These are phyloP conservation scores for Anastrepha obliqua DNA, from an alignment of 1,140 invertebrate genomes.

Conservation along the genomic window DNA sequence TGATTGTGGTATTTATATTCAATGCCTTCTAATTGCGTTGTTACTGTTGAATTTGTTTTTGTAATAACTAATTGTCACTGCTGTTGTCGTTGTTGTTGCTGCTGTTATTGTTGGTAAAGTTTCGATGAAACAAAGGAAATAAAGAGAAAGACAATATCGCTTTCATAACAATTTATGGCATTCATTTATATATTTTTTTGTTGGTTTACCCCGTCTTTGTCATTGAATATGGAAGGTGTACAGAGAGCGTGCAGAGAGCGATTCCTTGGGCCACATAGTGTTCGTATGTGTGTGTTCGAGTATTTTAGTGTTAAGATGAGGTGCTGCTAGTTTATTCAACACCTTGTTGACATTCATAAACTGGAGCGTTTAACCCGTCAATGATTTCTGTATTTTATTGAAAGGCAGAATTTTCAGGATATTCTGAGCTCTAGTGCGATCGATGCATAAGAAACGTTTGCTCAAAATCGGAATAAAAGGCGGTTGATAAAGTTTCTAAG, in stretches of 20 bases:
- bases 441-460: no score
- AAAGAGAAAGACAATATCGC: background rate
- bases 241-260: background rate
- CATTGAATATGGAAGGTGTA: background rate
- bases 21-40: constrained; percentile 44
- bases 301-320: constrained; percentile 10
- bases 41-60: background rate
- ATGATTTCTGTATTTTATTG: background rate
- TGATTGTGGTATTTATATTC: constrained; percentile 53
- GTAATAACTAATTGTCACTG: constrained; percentile 43
- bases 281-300: background rate
- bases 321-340: constrained; percentile 16
- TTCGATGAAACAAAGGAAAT: constrained; percentile 12
- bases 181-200: background rate
- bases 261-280: constrained; percentile 1
- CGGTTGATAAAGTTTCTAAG: no score
- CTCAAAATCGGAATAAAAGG: no score
- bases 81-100: background rate
- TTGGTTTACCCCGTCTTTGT: background rate
- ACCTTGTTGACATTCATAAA: background rate
- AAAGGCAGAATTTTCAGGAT: no score
- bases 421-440: no score
- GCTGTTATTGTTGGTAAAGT: background rate
- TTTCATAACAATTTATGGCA: constrained; percentile 23
- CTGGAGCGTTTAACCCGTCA: background rate